These are phyloP conservation scores for Hololepta plana DNA, from an alignment of 2,888 invertebrate genomes.

Conservation along the genomic window DNA sequence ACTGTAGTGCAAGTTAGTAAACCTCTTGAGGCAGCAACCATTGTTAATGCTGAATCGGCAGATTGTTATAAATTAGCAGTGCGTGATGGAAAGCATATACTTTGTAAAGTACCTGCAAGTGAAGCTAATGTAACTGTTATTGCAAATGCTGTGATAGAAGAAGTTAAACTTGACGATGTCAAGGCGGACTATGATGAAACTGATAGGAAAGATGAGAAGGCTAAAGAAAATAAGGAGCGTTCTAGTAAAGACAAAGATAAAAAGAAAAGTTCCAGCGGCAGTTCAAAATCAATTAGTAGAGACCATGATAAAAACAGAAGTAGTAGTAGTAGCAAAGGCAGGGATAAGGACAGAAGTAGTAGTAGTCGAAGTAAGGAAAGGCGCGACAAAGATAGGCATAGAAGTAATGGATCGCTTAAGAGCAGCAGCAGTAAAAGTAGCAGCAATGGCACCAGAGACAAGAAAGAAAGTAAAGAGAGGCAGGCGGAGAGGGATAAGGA, in stretches of 20 bases:
- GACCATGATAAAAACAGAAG: slow-evolving; percentile 23
- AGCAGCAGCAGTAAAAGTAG: slow-evolving; percentile 15
- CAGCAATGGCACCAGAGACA: slow-evolving; percentile 21
- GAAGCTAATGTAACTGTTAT: slow-evolving; percentile 17
- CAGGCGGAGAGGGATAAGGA: slow-evolving; percentile 50
- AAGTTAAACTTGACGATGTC: slow-evolving; percentile 14
- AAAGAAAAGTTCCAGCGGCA: slow-evolving; percentile 13
- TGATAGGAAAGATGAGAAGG: slow-evolving; percentile 11
- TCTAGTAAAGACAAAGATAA: slow-evolving; percentile 9
- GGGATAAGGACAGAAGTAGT: slow-evolving; percentile 23
- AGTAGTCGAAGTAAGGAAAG: slow-evolving; percentile 26
- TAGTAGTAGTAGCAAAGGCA: slow-evolving; percentile 23
- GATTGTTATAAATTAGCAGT: slow-evolving; percentile 42
- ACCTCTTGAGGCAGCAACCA: neutral
- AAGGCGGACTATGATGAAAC: slow-evolving; percentile 7
- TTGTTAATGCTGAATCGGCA: slow-evolving; percentile 11
- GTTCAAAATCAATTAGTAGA: slow-evolving; percentile 13
- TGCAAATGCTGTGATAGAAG: slow-evolving; percentile 14
- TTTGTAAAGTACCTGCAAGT: slow-evolving; percentile 32
- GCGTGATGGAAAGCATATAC: slow-evolving; percentile 53
- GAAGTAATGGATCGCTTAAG: slow-evolving; percentile 15
- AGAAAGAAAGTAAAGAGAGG: slow-evolving; percentile 29
- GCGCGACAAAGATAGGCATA: slow-evolving; percentile 17
- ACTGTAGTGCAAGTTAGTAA: slow-evolving; percentile 7
- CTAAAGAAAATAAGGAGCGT: slow-evolving; percentile 7